Conservation (phyloP, 2,888 invertebrate genomes). For the Lithophane ornitopus region DNA sequence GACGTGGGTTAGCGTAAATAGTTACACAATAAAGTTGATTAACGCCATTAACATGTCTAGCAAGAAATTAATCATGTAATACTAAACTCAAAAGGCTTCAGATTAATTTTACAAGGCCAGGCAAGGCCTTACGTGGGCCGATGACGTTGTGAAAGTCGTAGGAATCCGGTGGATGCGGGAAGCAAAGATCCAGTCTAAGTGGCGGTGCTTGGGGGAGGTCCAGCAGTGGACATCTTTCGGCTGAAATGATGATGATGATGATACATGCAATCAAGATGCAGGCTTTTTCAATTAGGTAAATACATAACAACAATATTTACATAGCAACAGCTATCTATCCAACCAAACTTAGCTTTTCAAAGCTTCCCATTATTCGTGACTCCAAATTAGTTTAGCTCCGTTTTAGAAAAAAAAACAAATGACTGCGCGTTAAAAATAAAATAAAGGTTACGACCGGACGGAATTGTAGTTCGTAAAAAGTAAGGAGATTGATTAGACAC, state of each 20-base stretch:
- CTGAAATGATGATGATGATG: too few species aligned
- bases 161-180: too few species aligned
- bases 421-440: slow-evolving; percentile 54
- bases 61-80: slow-evolving; percentile 40
- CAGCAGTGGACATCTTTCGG: too few species aligned
- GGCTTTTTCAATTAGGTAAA: background rate
- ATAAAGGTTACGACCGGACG: slow-evolving; percentile 46
- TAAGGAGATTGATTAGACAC: slow-evolving; percentile 58
- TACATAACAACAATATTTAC: slow-evolving; percentile 34
- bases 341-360: background rate
- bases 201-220: too few species aligned
- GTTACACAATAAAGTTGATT: slow-evolving; percentile 50
- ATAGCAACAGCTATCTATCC: background rate
- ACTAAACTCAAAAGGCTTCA: background rate
- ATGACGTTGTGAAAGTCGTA: too few species aligned
- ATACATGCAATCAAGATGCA: background rate
- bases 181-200: too few species aligned
- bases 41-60: slow-evolving; percentile 20
- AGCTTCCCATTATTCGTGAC: slow-evolving; percentile 55
- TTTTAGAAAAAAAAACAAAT: slow-evolving; percentile 52
- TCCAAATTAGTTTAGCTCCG: slow-evolving; percentile 57
- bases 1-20: slow-evolving; percentile 38
- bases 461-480: slow-evolving; percentile 60
- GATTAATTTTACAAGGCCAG: slow-evolving; percentile 24
- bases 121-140: too few species aligned